Base-by-base conservation (phyloP, 2,888 invertebrate species). In the Mactromeris polynyma region DNA sequence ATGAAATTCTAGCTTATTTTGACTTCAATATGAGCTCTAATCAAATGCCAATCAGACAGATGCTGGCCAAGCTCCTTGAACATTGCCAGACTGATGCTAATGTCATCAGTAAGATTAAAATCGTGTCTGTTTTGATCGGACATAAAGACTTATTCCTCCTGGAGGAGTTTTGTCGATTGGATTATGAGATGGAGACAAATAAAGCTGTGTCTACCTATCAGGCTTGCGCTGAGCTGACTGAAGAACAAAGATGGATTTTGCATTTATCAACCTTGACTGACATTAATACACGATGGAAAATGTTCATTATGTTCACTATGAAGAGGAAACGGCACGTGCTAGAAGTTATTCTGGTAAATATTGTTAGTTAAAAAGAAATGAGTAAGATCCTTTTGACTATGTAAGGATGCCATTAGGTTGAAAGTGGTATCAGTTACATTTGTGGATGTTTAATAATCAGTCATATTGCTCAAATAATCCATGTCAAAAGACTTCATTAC, bases 291-390 rank as follows among this genome's bases (percentile, higher is more conserved):
- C 93, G 94, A 69, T 95, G 95, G 94, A 94, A 94, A 83, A 91
- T 94, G 79, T 91, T 95, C 64, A 94, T 94, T 58, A 86, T 94
- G n/a, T 42, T 92, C 31, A 94, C 94, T 77, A 79, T 94, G 40
- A 94, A 94, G 77, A 94, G 94, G 81, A 89, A 94, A 58, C 92
- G 93, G 80, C 96, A 96, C 86, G 92, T 96, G 21, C 86, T 96
- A n/a, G 94, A 95, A 83, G 87, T 93, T 19, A 90, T 95, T 33
- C 83, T 96, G 94, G 96, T 96, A 92, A 90, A 93, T 84, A 85
- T 17, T 42, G 42, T 42, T 42, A 42, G 7, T 42, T 42, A 42
- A 42, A 42, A 42, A 42, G 42, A n/a, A n/a, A n/a, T n/a, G n/a
- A n/a, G n/a, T n/a, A n/a, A n/a, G n/a, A n/a, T n/a, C n/a, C n/a